Evolutionary conservation across 1,140 invertebrate genomes (phyloP).

Genomic region (Apolygus lucorum): DNA sequence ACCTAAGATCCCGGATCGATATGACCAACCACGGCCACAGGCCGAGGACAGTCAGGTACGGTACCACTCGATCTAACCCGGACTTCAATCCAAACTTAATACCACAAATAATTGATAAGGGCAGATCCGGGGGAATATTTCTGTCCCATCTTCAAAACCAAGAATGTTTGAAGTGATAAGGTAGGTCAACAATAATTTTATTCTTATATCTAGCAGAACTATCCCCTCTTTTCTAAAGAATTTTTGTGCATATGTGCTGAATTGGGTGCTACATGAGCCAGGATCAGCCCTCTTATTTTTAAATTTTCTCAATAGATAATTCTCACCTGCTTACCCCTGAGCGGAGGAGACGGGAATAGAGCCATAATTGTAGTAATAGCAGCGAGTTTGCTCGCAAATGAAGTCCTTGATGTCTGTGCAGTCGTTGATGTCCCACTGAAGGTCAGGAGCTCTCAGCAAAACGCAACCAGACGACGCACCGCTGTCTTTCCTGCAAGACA

Average conservation of each 20-base stretch:
- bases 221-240: not conserved
- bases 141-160: not conserved
- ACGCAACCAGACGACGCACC: conserved; percentile 61
- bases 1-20: too few species aligned
- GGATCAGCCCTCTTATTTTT: not conserved
- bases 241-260: not conserved
- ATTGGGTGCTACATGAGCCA: not conserved
- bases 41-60: too few species aligned
- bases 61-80: too few species aligned
- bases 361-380: conserved; percentile 84
- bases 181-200: not conserved
- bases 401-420: conserved; percentile 76
- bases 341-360: conserved; percentile 75
- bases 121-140: too few species aligned
- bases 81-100: too few species aligned
- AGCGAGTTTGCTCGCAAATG: conserved; percentile 79
- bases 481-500: conserved; percentile 48
- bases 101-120: too few species aligned
- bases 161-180: not conserved
- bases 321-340: conserved; percentile 75
- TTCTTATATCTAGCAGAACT: not conserved
- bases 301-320: conserved; percentile 14
- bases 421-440: conserved; percentile 70
- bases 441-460: conserved; percentile 59
- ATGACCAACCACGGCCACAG: too few species aligned